phyloP scores from a whole-genome alignment of 2,888 invertebrate genomes.

The Xiphydria camelus region DNA sequence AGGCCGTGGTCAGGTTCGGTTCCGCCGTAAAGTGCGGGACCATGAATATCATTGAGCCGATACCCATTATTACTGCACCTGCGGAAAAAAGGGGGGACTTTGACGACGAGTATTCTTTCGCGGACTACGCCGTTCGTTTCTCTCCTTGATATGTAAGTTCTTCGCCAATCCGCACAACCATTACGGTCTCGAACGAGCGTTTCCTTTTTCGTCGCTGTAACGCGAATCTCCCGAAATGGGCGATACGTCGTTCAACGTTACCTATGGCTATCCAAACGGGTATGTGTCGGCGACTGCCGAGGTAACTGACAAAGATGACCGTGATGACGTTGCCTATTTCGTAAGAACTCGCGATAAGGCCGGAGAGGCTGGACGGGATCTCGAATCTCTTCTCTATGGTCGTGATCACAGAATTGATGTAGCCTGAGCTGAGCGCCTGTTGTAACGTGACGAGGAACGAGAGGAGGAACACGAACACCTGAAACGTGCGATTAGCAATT shows the following conservation, averaged over 20 bases:
- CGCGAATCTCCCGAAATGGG: too few relatives aligned
- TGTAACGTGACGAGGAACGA: conserved; percentile 89
- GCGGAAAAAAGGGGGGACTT: too few relatives aligned
- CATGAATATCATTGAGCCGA: conserved; percentile 90
- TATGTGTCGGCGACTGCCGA: conserved; percentile 89
- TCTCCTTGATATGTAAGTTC: too few relatives aligned
- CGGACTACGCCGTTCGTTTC: too few relatives aligned
- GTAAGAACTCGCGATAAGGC: conserved; percentile 91
- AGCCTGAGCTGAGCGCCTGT: conserved; percentile 88
- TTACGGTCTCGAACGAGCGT: too few relatives aligned
- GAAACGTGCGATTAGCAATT: conserved; percentile 53
- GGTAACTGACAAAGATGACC: conserved; percentile 93
- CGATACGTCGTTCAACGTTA: too few relatives aligned
- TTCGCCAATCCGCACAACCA: too few relatives aligned
- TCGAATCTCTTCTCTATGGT: conserved; percentile 95
- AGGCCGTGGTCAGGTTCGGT: conserved; percentile 70
- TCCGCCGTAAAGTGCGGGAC: conserved; percentile 90
- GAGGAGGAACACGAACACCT: conserved; percentile 87
- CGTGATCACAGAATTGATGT: conserved; percentile 94
- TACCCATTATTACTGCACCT: conserved; percentile 91
- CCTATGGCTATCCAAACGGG: conserved; percentile 95
- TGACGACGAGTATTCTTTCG: too few relatives aligned
- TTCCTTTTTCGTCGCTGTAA: too few relatives aligned
- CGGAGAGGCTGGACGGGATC: conserved; percentile 90
- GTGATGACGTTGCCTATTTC: conserved; percentile 95